Evolutionary conservation across 2,888 invertebrate species (phyloP).

Genomic region (Andrena camellia): DNA sequence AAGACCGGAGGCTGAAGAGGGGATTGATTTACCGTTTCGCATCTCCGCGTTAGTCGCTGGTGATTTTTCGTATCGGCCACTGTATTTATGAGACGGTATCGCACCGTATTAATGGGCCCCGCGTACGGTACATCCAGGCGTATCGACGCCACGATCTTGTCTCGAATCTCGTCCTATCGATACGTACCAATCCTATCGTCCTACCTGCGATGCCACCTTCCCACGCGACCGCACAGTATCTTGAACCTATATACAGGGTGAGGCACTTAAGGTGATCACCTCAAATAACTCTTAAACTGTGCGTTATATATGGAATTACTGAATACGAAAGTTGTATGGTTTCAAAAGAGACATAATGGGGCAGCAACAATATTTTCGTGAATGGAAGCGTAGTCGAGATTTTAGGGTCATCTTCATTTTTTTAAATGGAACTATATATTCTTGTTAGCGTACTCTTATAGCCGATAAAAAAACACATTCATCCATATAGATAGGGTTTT

Average conservation of each 20-base stretch:
- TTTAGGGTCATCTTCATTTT: no score
- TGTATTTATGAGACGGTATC: slow-evolving; percentile 67
- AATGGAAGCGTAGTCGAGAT: no score
- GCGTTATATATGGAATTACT: no score
- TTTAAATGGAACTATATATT: no score
- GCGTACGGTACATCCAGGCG: slow-evolving; percentile 48
- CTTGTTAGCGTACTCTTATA: no score
- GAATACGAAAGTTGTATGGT: no score
- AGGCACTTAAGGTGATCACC: slow-evolving; percentile 1
- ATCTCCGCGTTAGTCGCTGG: slow-evolving; percentile 45
- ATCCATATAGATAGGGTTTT: no score
- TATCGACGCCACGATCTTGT: slow-evolving; percentile 68
- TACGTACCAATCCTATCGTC: slow-evolving; percentile 61
- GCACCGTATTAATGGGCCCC: slow-evolving; percentile 65
- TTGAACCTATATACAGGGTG: background rate
- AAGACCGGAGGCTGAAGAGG: slow-evolving; percentile 38
- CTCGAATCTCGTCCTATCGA: slow-evolving; percentile 69
- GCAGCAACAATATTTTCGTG: no score
- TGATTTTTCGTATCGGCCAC: slow-evolving; percentile 67
- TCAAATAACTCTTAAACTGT: background rate
- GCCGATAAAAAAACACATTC: no score
- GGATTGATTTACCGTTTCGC: slow-evolving; percentile 66
- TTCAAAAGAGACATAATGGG: no score
- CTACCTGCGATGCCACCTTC: slow-evolving; percentile 64
- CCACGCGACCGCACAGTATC: slow-evolving; percentile 59